Percentiles rank a stretch among this genome's conserved stretches.
phyloP scores from a whole-genome alignment of 2,797 vertebrate genomes.

The Schizopygopsis pylzovi region DNA sequence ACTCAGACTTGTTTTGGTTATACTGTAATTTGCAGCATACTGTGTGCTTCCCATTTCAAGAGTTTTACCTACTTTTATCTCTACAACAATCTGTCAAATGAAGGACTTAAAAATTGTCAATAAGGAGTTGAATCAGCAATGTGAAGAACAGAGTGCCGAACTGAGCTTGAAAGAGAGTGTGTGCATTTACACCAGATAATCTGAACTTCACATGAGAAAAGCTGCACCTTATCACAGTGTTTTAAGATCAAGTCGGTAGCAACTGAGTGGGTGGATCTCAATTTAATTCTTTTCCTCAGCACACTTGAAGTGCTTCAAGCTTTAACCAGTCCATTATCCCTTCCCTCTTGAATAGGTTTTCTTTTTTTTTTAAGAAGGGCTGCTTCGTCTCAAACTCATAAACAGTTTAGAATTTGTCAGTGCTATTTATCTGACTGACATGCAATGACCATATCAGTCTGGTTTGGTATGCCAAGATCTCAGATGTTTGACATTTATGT shows the following conservation, averaged over 20 bases:
- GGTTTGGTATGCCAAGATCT: not conserved
- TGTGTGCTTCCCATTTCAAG: not conserved
- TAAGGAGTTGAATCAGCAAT: not conserved
- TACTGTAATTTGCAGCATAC: not conserved
- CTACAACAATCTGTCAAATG: not conserved
- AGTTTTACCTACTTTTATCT: not conserved
- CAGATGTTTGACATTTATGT: not conserved
- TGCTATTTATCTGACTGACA: not conserved
- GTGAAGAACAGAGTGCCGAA: not conserved
- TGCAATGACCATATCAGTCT: not conserved
- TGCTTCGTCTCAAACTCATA: constrained; percentile 1
- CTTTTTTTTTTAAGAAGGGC: not conserved
- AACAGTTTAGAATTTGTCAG: not conserved
- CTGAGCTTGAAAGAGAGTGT: constrained; percentile 12
- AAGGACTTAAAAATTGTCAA: not conserved
- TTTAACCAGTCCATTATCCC: not conserved
- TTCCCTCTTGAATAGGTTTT: not conserved
- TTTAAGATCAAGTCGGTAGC: constrained; percentile 10
- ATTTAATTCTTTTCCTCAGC: not conserved
- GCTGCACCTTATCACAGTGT: not conserved
- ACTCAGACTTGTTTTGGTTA: not conserved
- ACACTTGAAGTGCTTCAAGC: not conserved
- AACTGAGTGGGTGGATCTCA: constrained; percentile 14
- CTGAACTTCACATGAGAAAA: not conserved
- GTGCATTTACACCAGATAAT: not conserved